Percentiles rank a stretch among this genome's conserved stretches.
Evolutionary conservation across 1,140 invertebrate genomes (phyloP).

Genomic region (Sarcophaga bullata): DNA sequence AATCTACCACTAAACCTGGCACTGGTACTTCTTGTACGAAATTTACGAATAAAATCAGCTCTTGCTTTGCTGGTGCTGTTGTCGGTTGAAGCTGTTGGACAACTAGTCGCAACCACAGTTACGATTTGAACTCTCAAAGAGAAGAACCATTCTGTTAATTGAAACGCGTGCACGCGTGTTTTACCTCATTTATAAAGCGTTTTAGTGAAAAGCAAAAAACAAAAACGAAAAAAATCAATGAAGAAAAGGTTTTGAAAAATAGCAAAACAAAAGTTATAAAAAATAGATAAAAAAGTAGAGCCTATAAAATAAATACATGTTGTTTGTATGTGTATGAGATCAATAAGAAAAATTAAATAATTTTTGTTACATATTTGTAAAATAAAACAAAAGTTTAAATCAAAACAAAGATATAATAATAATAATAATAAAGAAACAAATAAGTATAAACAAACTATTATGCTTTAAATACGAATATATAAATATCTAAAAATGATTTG

Average conservation of each 20-base stretch:
- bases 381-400: background rate
- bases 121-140: constrained; percentile 34
- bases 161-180: background rate
- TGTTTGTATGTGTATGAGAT: background rate
- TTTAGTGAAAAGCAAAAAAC: background rate
- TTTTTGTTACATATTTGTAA: no score
- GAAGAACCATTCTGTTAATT: constrained; percentile 35
- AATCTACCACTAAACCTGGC: background rate
- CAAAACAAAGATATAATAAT: background rate
- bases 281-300: background rate
- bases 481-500: background rate
- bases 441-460: background rate
- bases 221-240: constrained; percentile 26
- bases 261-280: constrained; percentile 16
- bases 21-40: constrained; percentile 24
- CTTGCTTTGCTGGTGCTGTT: no score
- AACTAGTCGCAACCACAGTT: constrained; percentile 18
- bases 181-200: background rate
- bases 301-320: background rate
- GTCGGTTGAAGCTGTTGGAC: constrained; percentile 31
- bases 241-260: background rate
- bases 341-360: no score
- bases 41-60: constrained; percentile 3
- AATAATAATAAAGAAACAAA: background rate
- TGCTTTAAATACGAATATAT: background rate